These are phyloP conservation scores for Falco peregrinus DNA, from an alignment of 2,797 vertebrate genomes.

Conservation along the genomic window DNA sequence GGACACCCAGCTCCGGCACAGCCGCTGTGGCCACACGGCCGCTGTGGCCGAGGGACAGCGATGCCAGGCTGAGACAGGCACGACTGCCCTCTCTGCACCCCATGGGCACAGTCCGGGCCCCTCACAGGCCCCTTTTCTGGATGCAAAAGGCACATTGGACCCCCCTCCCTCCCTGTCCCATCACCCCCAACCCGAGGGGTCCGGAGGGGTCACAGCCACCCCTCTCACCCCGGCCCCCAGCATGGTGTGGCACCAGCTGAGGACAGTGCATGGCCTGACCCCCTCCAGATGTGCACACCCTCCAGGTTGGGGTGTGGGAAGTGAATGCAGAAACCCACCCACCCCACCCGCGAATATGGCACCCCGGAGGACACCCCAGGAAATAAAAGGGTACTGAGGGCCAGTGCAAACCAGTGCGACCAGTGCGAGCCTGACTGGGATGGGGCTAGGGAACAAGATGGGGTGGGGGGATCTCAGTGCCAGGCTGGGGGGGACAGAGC, in stretches of 20 bases:
- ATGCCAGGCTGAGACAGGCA: not conserved
- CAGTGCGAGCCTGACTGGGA: not conserved
- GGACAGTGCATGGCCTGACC: not conserved
- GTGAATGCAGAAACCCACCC: not conserved
- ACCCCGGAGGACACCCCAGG: not conserved
- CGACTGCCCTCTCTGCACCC: not conserved
- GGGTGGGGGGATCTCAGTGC: not conserved
- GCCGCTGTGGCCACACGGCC: too few relatives aligned
- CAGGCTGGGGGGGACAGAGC: not conserved
- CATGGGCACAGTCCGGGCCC: not conserved
- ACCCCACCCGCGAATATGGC: not conserved
- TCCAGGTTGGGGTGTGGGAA: not conserved
- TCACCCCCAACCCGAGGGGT: not conserved
- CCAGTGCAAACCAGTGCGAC: not conserved
- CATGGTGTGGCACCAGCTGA: not conserved
- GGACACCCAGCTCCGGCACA: not conserved
- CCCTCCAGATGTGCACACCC: not conserved
- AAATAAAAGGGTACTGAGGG: not conserved
- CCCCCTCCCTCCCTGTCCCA: not conserved
- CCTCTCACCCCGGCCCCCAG: not conserved
- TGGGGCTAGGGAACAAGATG: not conserved
- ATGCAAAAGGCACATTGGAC: not conserved
- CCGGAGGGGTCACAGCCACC: not conserved
- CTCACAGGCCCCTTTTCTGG: not conserved
- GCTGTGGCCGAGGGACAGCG: not conserved